phyloP scores from a whole-genome alignment of 2,113 vertebrate genomes.

The Budorcas taxicolor region DNA sequence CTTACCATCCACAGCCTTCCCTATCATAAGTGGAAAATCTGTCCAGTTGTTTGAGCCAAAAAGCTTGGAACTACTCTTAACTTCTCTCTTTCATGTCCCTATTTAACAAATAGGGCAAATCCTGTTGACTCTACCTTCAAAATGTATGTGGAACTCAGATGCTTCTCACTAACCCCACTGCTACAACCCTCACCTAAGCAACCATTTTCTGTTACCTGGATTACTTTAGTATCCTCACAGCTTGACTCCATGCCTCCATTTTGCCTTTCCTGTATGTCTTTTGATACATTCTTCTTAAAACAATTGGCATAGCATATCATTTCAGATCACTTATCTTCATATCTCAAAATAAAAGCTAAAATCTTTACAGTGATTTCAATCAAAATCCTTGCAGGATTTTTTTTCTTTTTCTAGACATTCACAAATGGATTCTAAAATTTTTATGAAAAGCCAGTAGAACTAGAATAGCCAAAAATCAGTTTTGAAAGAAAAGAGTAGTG shows the following conservation, averaged over 20 bases:
- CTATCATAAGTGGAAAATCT: background rate
- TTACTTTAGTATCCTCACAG: background rate
- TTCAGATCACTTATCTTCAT: background rate
- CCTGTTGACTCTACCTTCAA: background rate
- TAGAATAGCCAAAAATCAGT: background rate
- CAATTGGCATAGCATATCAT: background rate
- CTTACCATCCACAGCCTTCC: background rate
- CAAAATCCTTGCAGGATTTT: background rate
- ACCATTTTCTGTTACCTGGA: background rate
- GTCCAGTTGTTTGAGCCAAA: background rate
- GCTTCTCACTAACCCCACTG: background rate
- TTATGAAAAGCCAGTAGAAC: background rate
- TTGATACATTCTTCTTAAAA: background rate
- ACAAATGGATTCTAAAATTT: background rate
- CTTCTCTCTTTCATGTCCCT: background rate
- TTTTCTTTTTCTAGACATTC: background rate
- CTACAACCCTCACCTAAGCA: background rate
- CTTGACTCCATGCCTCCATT: background rate
- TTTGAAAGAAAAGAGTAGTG: background rate
- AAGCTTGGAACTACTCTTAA: background rate
- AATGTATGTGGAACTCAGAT: background rate
- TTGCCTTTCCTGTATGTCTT: background rate
- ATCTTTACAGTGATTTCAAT: background rate
- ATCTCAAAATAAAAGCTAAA: constrained; percentile 6
- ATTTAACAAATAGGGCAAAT: background rate